Percentiles rank a stretch among this genome's conserved stretches.
Conservation (phyloP, 2,888 invertebrate species). For the Coelogynopora nodosa region DNA sequence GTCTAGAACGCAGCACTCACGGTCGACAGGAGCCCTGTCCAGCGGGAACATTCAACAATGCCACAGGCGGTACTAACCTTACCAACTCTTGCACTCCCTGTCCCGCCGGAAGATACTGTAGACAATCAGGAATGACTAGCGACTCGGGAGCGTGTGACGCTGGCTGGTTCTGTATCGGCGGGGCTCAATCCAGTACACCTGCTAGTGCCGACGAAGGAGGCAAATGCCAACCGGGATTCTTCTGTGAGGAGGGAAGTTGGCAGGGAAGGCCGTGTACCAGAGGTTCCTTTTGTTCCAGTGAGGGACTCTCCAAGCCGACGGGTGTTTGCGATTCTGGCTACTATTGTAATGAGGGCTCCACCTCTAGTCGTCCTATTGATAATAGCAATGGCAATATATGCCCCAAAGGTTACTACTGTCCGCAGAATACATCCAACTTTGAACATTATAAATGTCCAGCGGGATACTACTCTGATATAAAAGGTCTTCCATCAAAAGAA, state of each 20-base stretch:
- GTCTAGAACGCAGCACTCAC: constrained; percentile 53
- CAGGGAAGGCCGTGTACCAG: constrained; percentile 53
- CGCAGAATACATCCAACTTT: constrained; percentile 49
- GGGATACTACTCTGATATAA: background rate
- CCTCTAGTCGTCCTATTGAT: constrained; percentile 52
- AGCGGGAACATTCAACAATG: constrained; percentile 54
- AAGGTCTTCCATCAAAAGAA: background rate
- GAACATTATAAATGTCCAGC: background rate
- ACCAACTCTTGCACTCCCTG: constrained; percentile 55
- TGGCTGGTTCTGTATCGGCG: constrained; percentile 58
- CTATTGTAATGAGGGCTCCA: constrained; percentile 54
- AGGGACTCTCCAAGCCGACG: constrained; percentile 53
- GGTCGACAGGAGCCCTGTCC: constrained; percentile 55
- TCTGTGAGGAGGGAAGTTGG: constrained; percentile 56
- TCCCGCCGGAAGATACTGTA: constrained; percentile 57
- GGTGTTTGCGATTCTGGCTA: constrained; percentile 55
- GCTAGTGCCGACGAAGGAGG: constrained; percentile 52
- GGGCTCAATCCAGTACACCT: constrained; percentile 54
- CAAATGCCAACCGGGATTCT: constrained; percentile 55
- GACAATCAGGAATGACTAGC: constrained; percentile 51
- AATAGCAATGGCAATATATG: constrained; percentile 52
- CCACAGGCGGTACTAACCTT: constrained; percentile 50
- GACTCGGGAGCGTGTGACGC: constrained; percentile 54
- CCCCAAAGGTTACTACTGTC: constrained; percentile 55
- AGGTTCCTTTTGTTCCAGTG: constrained; percentile 56